Base-by-base conservation (phyloP, 2,888 invertebrate genomes). In the Cenopis cana region DNA sequence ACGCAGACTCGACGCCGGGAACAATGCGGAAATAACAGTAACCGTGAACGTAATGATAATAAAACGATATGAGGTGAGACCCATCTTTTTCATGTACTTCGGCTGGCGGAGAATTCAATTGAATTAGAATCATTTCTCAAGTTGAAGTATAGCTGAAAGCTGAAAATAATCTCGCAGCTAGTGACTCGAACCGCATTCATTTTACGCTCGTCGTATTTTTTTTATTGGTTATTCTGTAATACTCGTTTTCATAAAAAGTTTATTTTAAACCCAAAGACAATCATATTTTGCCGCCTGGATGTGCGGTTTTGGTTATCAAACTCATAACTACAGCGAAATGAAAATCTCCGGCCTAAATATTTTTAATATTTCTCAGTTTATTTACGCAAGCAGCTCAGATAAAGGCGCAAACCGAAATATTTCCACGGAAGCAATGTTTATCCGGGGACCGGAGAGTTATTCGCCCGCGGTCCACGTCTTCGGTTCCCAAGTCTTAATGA, bases 401-500 rank as follows among this genome's bases (percentile, higher is more conserved):
- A 61, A 69, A 66, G 73, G 56, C 69, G 68, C 59, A 60, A 64
- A 74, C 73, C 68, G 65, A 72, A 72, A 72, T 68, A 68, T 72
- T 74, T 74, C 74, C 72, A 66, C 61, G 68, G 56, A 65, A 68
- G 72, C 77, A 72, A 79, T 85, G 82, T 85, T 83, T 86, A 82
- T 78, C 75, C 78, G 77, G 78, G 78, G 80, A 81, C 82, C 81
- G 78, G 75, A 81, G 84, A 85, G 85, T 88, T 85, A 83, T 84
- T 81, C 81, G 81, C 79, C 80, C 77, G 77, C 80, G 79, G 84
- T 81, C 83, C 79, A 80, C 81, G 83, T 86, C 87, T 86, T 88
- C 84, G 81, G 82, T 80, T 82, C 81, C 78, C 81, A 78, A 83
- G 79, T 84, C 85, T 85, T 89, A 89, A 89, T 89, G 88, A 89